A percentile compares a stretch with the other conserved stretches of the same genome.
phyloP scores from a whole-genome alignment of 64 coral and sea anemone species.

The Acropora yongei region DNA sequence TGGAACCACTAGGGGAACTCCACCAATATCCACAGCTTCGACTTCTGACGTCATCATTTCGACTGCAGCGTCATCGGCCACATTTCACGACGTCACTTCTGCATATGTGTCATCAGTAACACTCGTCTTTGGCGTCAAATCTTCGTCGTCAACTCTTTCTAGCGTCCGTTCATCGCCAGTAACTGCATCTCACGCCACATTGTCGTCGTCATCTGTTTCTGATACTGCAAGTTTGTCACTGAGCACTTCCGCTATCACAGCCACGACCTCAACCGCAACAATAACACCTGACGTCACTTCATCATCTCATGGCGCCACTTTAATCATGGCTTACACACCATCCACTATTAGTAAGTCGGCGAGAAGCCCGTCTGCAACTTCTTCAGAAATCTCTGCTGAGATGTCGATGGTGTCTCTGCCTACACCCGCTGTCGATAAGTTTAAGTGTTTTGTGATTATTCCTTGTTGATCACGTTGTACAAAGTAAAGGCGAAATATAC shows the following conservation, averaged over 20 bases:
- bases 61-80: neutral
- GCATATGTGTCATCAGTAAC: too few relatives aligned
- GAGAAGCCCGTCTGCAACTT: neutral
- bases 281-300: neutral
- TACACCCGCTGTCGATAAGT: neutral
- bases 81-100: too few relatives aligned
- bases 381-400: neutral
- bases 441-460: too few relatives aligned
- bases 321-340: neutral
- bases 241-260: too few relatives aligned
- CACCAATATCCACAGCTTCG: neutral
- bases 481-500: too few relatives aligned
- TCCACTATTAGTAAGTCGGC: neutral
- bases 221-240: too few relatives aligned
- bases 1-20: too few relatives aligned
- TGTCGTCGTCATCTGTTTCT: too few relatives aligned
- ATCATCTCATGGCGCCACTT: neutral
- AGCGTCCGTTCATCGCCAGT: neutral
- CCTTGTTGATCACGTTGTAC: too few relatives aligned
- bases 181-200: neutral
- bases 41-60: neutral
- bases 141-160: too few relatives aligned
- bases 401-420: neutral
- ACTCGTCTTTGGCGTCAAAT: too few relatives aligned
- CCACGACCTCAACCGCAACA: neutral